Evolutionary conservation across 2,888 invertebrate species (phyloP).

Genomic region (Drosophila neonasuta): DNA sequence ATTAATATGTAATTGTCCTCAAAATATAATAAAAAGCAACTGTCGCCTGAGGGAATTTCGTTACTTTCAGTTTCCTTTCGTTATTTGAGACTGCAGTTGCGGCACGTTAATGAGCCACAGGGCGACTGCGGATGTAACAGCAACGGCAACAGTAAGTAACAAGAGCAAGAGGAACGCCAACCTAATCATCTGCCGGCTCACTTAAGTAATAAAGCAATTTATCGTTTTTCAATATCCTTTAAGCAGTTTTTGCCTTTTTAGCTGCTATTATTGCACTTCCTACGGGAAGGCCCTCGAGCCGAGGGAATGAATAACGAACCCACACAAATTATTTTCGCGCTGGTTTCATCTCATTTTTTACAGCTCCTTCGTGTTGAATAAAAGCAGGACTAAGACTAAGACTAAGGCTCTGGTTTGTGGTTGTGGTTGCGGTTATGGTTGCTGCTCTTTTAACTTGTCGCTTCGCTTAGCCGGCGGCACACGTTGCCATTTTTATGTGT

Average conservation of each 20-base stretch:
- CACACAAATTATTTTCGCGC: conserved; percentile 73
- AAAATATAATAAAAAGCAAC: conserved; percentile 1
- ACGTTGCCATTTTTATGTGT: conserved; percentile 71
- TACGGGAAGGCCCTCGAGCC: conserved; percentile 44
- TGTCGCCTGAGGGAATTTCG: background rate
- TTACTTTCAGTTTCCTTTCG: conserved; percentile 5
- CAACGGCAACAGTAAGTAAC: too few species aligned
- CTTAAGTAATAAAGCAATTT: conserved; percentile 75
- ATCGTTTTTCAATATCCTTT: conserved; percentile 74
- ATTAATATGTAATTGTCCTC: conserved; percentile 4
- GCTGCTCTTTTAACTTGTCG: conserved; percentile 56
- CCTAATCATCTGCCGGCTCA: conserved; percentile 67
- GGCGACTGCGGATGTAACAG: conserved; percentile 13
- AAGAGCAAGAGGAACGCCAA: conserved; percentile 27
- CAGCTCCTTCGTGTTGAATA: conserved; percentile 27
- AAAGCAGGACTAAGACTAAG: conserved; percentile 7
- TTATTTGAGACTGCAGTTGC: conserved; percentile 5
- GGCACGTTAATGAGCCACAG: conserved; percentile 42
- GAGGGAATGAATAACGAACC: conserved; percentile 49
- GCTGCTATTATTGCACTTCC: conserved; percentile 48
- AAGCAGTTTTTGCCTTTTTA: conserved; percentile 61
- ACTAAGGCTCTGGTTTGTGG: background rate
- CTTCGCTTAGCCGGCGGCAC: conserved; percentile 66
- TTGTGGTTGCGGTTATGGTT: conserved; percentile 23
- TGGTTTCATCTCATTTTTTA: conserved; percentile 57